phyloP scores from a whole-genome alignment of 2,888 invertebrate species.

The Copidosoma aretas region DNA sequence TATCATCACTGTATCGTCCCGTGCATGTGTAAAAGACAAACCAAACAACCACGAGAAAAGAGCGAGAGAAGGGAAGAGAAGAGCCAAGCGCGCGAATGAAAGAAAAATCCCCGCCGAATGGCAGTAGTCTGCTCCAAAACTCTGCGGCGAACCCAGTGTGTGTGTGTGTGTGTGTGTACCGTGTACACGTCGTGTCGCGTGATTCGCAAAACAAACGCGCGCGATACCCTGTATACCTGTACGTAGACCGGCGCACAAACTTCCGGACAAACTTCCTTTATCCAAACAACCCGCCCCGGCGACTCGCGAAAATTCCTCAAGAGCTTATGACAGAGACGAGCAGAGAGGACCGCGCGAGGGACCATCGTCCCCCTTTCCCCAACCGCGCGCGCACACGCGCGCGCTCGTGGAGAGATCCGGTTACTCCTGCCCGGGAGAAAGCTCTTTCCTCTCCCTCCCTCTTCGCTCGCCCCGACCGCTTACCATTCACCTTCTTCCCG shows the following conservation, averaged over 20 bases:
- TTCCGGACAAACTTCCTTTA: not conserved
- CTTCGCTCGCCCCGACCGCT: conserved; percentile 11
- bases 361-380: not conserved
- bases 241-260: conserved; percentile 9
- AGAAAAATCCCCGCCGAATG: too few relatives aligned
- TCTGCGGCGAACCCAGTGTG: too few relatives aligned
- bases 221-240: too few relatives aligned
- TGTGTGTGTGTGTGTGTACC: too few relatives aligned
- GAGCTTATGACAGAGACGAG: conserved; percentile 31
- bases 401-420: conserved; percentile 12
- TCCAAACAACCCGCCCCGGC: not conserved
- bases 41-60: too few relatives aligned
- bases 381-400: not conserved
- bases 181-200: not conserved
- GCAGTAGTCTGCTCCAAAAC: too few relatives aligned
- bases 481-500: not conserved
- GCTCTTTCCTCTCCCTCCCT: conserved; percentile 10
- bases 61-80: too few relatives aligned
- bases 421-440: not conserved
- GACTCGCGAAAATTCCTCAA: conserved; percentile 21
- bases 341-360: not conserved
- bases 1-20: too few relatives aligned
- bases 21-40: too few relatives aligned
- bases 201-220: conserved; percentile 21
- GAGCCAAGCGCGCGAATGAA: too few relatives aligned